Base-by-base conservation (phyloP, 2,888 invertebrate genomes). In the Acleris emargana region DNA sequence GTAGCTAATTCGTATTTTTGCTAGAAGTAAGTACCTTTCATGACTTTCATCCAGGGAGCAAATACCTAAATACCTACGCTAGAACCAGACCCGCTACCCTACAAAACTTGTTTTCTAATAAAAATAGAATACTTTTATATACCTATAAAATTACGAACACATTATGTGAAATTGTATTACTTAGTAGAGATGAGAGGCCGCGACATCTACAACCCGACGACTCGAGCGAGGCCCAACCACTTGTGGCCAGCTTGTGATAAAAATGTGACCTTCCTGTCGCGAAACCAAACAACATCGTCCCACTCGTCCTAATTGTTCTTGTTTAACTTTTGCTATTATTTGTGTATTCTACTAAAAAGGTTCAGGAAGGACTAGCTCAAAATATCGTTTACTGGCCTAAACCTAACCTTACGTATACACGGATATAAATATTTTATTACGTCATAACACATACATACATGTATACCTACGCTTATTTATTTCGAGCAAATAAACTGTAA, bases 401-500 rank as follows among this genome's bases (percentile, higher is more conserved):
- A 45, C 62, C 64, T 58, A 64, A 54, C 64, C 54, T 64, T 55
- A 43, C 38, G 38, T 38, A 38, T 38, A 38, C 38, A 60, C 59
- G 59, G 64, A 50, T 64, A 64, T 64, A 60, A 60, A 64, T 60
- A 64, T 60, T 64, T 60, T 60, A 64, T 64, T 64, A 64, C 64
- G 59, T 60, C 64, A 60, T 49, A 49, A 50, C 32, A 51, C 64
- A 61, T 61, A 66, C 57, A 57, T 57, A 66, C 57, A 61, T 52
- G 61, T 45, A 18, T 28, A 47, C 32, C n/a, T 32, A 58, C 55
- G 49, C 50, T 71, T 69, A 73, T 68, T 74, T 75, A 77, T 78
- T 78, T 77, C 71, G 75, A 78, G 75, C 77, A 76, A 76, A 76
- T 82, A 78, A 78, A 77, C 77, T 77, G 74, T 83, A 81, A 86